Percentiles rank a stretch among this genome's conserved stretches.
Evolutionary conservation across 2,797 vertebrate species (phyloP).

Genomic region (Dipus sagitta): DNA sequence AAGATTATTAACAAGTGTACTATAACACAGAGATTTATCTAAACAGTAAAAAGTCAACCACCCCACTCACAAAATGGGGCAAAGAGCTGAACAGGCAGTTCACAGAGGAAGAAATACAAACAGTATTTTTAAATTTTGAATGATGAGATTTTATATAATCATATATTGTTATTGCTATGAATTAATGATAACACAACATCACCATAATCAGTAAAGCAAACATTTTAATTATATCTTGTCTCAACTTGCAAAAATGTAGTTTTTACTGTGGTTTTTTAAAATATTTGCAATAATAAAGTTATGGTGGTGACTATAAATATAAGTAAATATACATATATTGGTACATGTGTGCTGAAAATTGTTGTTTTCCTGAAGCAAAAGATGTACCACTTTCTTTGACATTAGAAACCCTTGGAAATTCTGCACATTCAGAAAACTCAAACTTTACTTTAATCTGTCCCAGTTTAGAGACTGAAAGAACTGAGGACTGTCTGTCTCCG

Average conservation of each 20-base stretch:
- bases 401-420: background rate
- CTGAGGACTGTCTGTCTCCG: background rate
- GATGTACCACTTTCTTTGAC: background rate
- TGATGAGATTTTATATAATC: background rate
- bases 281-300: background rate
- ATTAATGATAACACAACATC: background rate
- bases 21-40: slow-evolving; percentile 25
- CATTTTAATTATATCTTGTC: background rate
- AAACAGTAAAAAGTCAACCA: too few relatives aligned
- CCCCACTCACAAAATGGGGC: too few relatives aligned
- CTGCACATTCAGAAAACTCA: background rate
- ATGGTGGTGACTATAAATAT: background rate
- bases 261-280: background rate
- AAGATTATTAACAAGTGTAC: background rate
- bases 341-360: background rate
- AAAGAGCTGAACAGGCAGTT: too few relatives aligned
- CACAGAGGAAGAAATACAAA: too few relatives aligned
- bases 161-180: background rate
- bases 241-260: slow-evolving; percentile 14
- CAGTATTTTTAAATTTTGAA: background rate
- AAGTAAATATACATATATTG: background rate
- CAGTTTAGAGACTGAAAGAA: background rate
- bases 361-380: slow-evolving; percentile 33
- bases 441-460: background rate
- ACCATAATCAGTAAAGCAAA: background rate